A percentile compares a stretch with the other conserved stretches of the same genome.
These are phyloP conservation scores for Cylas formicarius DNA, from an alignment of 1,140 invertebrate genomes.

Conservation along the genomic window DNA sequence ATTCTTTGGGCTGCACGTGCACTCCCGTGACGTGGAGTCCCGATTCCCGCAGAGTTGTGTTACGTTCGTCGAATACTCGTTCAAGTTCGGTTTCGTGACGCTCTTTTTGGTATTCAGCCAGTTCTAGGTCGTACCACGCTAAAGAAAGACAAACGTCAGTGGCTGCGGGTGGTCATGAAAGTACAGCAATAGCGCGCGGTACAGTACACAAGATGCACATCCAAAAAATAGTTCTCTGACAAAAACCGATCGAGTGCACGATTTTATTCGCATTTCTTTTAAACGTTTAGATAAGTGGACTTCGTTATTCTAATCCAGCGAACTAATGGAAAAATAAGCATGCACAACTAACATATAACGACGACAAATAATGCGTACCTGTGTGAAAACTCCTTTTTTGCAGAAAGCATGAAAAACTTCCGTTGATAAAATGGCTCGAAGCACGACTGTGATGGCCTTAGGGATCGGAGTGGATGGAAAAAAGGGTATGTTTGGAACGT, in stretches of 20 bases:
- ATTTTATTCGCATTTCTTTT: too few species aligned
- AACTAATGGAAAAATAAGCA: too few species aligned
- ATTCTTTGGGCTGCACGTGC: constrained; percentile 51
- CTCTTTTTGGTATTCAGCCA: constrained; percentile 75
- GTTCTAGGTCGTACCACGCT: constrained; percentile 90
- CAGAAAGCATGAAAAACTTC: constrained; percentile 24
- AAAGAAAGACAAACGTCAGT: constrained; percentile 31
- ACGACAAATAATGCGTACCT: constrained; percentile 30
- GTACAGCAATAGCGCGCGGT: too few species aligned
- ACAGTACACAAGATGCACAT: constrained; percentile 17
- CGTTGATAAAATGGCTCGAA: constrained; percentile 26
- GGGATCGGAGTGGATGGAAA: constrained; percentile 1
- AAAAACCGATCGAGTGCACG: too few species aligned
- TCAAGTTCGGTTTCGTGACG: constrained; percentile 78
- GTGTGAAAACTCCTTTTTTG: constrained; percentile 22
- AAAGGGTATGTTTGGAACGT: too few species aligned
- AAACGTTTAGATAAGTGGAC: constrained; percentile 5
- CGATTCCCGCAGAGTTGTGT: constrained; percentile 57
- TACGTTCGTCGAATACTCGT: constrained; percentile 78
- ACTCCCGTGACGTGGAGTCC: constrained; percentile 45
- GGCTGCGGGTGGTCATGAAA: too few species aligned
- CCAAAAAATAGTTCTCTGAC: too few species aligned
- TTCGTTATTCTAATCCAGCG: too few species aligned
- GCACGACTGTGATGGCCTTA: constrained; percentile 16
- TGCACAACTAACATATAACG: constrained; percentile 18